Conservation (phyloP, 2,888 invertebrate genomes). For the Nomada fucata region DNA sequence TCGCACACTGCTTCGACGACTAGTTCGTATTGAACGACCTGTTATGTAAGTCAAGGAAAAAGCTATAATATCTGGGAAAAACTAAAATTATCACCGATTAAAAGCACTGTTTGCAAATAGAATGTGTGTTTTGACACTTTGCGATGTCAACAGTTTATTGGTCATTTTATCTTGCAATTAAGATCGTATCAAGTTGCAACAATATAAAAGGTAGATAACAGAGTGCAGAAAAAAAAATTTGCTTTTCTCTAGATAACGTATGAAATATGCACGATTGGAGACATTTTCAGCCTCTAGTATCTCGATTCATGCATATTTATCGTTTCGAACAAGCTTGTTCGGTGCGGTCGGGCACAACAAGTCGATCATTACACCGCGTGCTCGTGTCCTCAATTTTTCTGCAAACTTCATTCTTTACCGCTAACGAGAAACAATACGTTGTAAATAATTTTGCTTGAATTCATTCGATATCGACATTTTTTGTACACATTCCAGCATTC, state of each 20-base stretch:
- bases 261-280: neutral
- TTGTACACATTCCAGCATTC: neutral
- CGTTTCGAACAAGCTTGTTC: neutral
- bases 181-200: neutral
- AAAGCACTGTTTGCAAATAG: neutral
- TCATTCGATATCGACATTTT: neutral
- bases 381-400: conserved; percentile 10
- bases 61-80: neutral
- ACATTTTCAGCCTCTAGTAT: neutral
- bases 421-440: neutral
- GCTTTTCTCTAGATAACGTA: neutral
- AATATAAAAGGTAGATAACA: neutral
- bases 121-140: neutral
- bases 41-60: conserved; percentile 9
- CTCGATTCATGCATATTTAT: conserved; percentile 1
- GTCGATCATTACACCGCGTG: neutral
- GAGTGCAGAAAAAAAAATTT: neutral
- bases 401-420: conserved; percentile 6
- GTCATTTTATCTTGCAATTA: neutral
- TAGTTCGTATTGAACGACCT: neutral
- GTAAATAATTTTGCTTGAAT: neutral
- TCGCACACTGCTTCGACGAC: neutral
- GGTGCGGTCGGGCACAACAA: neutral
- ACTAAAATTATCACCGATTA: neutral
- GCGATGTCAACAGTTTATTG: neutral